phyloP scores from a whole-genome alignment of 2,888 invertebrate species.

The Synanthedon tipuliformis region DNA sequence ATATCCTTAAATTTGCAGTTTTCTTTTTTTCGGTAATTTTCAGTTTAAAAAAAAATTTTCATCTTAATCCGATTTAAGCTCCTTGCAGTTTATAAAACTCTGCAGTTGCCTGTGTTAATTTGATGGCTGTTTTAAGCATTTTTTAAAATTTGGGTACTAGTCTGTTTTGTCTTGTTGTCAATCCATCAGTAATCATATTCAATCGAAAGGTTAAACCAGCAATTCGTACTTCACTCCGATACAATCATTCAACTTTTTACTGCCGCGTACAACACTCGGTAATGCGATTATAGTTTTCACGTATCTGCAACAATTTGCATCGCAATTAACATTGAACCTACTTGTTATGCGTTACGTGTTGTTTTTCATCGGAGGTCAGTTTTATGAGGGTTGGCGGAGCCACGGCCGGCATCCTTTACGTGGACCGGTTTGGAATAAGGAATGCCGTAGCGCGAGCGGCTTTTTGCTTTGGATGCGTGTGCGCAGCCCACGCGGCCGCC shows the following conservation, averaged over 20 bases:
- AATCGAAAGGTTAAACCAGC: constrained; percentile 26
- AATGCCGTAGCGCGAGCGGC: constrained; percentile 53
- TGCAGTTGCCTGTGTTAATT: too few species aligned
- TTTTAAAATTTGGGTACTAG: too few species aligned
- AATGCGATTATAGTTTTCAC: constrained; percentile 53
- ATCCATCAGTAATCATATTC: constrained; percentile 7
- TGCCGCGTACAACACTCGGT: constrained; percentile 39
- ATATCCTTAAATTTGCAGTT: too few species aligned
- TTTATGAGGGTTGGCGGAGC: constrained; percentile 5
- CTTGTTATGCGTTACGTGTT: constrained; percentile 3
- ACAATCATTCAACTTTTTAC: constrained; percentile 50
- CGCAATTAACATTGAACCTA: constrained; percentile 17
- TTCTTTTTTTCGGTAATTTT: too few species aligned
- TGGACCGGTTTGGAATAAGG: constrained; percentile 54
- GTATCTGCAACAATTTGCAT: constrained; percentile 12
- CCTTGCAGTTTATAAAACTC: too few species aligned
- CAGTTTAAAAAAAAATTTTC: too few species aligned
- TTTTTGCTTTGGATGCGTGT: constrained; percentile 51
- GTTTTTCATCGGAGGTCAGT: background rate
- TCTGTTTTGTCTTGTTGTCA: too few species aligned
- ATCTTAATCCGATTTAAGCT: too few species aligned
- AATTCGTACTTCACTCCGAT: constrained; percentile 41
- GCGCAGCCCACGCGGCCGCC: constrained; percentile 47
- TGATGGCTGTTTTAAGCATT: too few species aligned
- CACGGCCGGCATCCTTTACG: constrained; percentile 50